These are phyloP conservation scores for Oreochromis niloticus DNA, from an alignment of 2,113 vertebrate genomes.

Conservation along the genomic window DNA sequence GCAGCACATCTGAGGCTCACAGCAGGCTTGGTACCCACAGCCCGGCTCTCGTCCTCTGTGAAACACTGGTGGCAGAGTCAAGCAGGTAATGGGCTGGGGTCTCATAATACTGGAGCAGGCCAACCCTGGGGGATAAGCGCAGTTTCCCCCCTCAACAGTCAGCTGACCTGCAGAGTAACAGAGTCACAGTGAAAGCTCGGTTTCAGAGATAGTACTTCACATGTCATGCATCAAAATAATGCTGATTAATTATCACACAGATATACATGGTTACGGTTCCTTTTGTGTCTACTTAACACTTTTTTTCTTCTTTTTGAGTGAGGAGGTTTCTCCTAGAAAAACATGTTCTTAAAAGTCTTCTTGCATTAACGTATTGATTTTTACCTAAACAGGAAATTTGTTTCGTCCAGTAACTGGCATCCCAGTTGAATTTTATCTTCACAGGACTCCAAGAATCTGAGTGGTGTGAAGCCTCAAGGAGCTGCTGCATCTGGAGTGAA, in stretches of 20 bases:
- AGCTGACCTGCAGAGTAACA: constrained; percentile 77
- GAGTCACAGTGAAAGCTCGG: neutral
- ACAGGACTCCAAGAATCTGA: constrained; percentile 79
- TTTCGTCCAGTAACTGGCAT: constrained; percentile 95
- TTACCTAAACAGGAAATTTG: constrained; percentile 88
- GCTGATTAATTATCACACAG: neutral
- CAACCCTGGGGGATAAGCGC: constrained; percentile 71
- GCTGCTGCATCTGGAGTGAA: constrained; percentile 92
- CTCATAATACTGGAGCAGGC: constrained; percentile 75
- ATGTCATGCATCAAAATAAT: neutral
- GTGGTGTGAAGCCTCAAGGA: constrained; percentile 82
- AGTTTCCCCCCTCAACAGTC: constrained; percentile 79
- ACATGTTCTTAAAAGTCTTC: neutral
- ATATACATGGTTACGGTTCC: neutral
- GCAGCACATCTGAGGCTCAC: constrained; percentile 79
- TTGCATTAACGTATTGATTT: neutral
- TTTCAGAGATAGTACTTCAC: neutral
- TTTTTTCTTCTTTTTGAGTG: neutral
- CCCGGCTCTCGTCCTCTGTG: constrained; percentile 70
- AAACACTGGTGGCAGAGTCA: constrained; percentile 71
- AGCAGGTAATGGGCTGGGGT: constrained; percentile 75
- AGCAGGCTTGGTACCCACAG: constrained; percentile 75
- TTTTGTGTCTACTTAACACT: neutral
- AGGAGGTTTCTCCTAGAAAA: neutral
- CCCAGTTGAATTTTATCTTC: constrained; percentile 95